phyloP scores from a whole-genome alignment of 2,888 invertebrate genomes.

The Bombylius major region DNA sequence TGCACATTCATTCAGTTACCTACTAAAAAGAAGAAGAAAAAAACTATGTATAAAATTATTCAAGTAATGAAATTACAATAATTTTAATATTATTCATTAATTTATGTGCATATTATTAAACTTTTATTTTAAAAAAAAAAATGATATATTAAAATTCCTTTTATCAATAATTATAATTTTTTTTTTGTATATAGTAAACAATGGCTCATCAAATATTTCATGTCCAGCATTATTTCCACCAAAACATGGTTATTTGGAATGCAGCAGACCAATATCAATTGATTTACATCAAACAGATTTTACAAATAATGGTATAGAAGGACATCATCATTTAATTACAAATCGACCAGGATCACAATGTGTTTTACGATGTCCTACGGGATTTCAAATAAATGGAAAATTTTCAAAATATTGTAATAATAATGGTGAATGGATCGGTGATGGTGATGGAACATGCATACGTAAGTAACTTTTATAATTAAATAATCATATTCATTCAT shows the following conservation, averaged over 20 bases:
- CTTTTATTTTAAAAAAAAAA: too few relatives aligned
- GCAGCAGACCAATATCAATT: slow-evolving; percentile 27
- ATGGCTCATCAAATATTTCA: slow-evolving; percentile 20
- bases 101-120: too few relatives aligned
- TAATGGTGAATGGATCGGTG: slow-evolving; percentile 38
- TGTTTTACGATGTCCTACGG: slow-evolving; percentile 35
- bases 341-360: slow-evolving; percentile 40
- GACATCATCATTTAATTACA: slow-evolving; percentile 26
- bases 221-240: slow-evolving; percentile 38
- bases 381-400: slow-evolving; percentile 32
- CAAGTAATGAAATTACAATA: too few relatives aligned
- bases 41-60: too few relatives aligned
- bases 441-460: slow-evolving; percentile 37
- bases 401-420: slow-evolving; percentile 36
- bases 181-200: slow-evolving; percentile 8
- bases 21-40: too few relatives aligned
- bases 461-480: slow-evolving; percentile 26
- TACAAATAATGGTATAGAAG: slow-evolving; percentile 14
- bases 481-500: not conserved
- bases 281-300: slow-evolving; percentile 4
- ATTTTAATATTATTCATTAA: too few relatives aligned
- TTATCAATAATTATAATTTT: too few relatives aligned
- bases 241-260: slow-evolving; percentile 38
- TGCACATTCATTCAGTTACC: too few relatives aligned
- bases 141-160: too few relatives aligned